Evolutionary conservation across 2,888 invertebrate genomes (phyloP).

Genomic region (Acanthosepion pharaonis): DNA sequence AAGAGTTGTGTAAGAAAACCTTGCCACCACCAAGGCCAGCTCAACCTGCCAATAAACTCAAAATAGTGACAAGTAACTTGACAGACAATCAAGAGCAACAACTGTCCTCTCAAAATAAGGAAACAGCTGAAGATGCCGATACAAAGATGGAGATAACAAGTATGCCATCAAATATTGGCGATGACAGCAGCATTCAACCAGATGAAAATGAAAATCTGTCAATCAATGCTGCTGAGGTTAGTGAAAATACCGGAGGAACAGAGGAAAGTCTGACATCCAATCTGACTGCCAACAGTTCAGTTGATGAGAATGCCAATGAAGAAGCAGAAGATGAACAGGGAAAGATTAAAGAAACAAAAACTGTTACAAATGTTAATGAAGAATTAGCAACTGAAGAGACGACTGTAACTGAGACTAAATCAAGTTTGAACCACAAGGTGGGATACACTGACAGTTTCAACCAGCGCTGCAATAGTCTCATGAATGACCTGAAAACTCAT

Average conservation of each 20-base stretch:
- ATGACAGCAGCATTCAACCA: background rate
- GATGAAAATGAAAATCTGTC: conserved; percentile 36
- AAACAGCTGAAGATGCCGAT: background rate
- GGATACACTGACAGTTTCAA: conserved; percentile 2
- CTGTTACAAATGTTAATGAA: background rate
- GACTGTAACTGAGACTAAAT: background rate
- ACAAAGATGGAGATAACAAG: background rate
- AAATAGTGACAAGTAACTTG: background rate
- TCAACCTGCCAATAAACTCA: background rate
- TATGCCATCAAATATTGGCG: background rate
- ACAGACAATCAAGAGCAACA: background rate
- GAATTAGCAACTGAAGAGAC: background rate
- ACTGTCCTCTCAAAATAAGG: background rate
- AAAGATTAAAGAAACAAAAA: background rate
- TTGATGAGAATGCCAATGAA: conserved; percentile 40
- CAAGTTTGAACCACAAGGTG: background rate
- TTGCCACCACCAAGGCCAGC: background rate
- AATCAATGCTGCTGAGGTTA: background rate
- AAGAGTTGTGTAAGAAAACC: background rate
- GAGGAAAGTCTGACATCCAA: background rate
- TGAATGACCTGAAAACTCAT: background rate
- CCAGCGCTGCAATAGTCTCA: background rate
- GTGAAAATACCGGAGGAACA: background rate
- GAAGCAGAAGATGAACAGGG: background rate
- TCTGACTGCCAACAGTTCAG: background rate